A percentile compares a stretch with the other conserved stretches of the same genome.
Evolutionary conservation across 2,113 vertebrate species (phyloP).

Genomic region (Chaetorhynchus papuensis): DNA sequence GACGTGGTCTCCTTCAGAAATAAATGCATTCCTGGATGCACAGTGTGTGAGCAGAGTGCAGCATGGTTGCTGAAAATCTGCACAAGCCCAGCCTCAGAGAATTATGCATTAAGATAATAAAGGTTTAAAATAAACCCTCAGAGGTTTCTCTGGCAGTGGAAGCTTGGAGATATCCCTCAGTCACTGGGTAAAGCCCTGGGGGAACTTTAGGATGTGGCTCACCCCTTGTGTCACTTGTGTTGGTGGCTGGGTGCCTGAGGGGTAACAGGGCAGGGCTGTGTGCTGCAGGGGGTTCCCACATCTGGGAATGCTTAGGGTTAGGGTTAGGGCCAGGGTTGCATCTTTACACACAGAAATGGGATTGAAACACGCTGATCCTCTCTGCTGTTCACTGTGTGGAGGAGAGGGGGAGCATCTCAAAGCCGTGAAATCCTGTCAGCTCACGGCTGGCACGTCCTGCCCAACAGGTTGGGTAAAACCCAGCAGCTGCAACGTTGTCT

Average conservation of each 20-base stretch:
- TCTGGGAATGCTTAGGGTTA: background rate
- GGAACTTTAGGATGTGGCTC: fast-evolving
- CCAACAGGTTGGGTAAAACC: background rate
- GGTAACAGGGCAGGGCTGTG: background rate
- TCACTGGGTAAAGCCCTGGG: background rate
- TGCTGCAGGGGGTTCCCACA: no score
- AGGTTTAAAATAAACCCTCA: background rate
- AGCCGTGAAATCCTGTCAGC: background rate
- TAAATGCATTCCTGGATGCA: background rate
- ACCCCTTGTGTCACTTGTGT: background rate
- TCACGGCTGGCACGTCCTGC: background rate
- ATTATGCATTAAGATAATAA: background rate
- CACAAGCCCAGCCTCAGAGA: background rate
- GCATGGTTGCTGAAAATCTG: background rate
- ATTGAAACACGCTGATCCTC: background rate
- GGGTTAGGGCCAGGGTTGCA: fast-evolving
- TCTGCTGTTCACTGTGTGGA: fast-evolving
- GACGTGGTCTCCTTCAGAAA: background rate
- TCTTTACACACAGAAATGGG: background rate
- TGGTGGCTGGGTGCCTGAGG: background rate
- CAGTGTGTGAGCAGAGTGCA: background rate
- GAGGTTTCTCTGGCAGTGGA: background rate
- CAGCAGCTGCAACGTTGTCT: fast-evolving
- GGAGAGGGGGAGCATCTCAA: background rate
- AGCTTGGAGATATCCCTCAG: fast-evolving